Evolutionary conservation across 2,888 invertebrate species (phyloP).

Genomic region (Conomelus anceps): DNA sequence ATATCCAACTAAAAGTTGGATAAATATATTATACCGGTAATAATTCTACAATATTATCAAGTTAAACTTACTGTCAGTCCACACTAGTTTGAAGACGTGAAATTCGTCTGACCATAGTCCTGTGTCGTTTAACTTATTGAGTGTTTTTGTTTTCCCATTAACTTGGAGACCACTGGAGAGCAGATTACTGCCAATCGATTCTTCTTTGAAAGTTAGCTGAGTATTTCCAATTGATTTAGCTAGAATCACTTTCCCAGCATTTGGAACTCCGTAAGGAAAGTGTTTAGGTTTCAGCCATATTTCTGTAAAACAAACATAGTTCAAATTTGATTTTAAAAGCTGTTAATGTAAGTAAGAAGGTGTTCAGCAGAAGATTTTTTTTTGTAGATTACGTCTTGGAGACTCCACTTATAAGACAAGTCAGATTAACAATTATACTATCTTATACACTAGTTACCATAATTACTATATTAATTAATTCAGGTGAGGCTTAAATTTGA

Average conservation of each 20-base stretch:
- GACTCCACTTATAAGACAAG: too few species aligned
- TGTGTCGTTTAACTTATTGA: neutral
- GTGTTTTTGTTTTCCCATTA: neutral
- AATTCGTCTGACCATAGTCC: slow-evolving; percentile 7
- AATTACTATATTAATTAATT: too few species aligned
- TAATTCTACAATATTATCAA: neutral
- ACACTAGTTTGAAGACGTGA: slow-evolving; percentile 14
- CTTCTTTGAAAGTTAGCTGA: neutral
- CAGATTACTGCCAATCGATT: neutral
- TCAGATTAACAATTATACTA: too few species aligned
- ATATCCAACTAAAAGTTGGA: neutral
- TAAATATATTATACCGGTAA: neutral
- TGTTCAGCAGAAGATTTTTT: too few species aligned
- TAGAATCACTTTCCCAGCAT: neutral
- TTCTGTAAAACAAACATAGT: neutral
- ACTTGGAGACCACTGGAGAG: neutral
- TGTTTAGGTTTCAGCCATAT: slow-evolving; percentile 2
- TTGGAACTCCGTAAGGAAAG: neutral
- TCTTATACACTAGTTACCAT: neutral
- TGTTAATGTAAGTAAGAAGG: too few species aligned
- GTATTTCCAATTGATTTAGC: neutral
- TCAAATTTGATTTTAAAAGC: neutral
- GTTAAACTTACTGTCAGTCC: slow-evolving; percentile 11
- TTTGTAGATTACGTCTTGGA: too few species aligned
- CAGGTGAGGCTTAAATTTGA: too few species aligned